phyloP scores from a whole-genome alignment of 92 coral and sea anemone genomes.

The Anthopleura xanthogrammica region DNA sequence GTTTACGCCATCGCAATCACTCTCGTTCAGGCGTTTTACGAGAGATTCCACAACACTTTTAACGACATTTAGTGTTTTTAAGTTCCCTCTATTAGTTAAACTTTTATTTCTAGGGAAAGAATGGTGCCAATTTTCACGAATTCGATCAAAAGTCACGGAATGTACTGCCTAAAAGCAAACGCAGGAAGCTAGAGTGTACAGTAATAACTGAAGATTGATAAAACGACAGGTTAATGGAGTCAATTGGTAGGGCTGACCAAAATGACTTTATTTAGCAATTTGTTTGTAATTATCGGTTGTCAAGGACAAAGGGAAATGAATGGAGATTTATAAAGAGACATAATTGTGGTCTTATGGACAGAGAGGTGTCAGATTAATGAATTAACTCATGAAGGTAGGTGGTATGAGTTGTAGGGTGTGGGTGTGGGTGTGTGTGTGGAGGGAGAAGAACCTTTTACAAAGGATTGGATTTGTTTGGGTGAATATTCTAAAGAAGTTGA shows the following conservation, averaged over 20 bases:
- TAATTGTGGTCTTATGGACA: no score
- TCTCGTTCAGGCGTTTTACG: no score
- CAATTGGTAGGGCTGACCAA: not conserved
- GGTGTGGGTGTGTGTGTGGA: no score
- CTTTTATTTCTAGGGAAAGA: not conserved
- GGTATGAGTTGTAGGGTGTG: no score
- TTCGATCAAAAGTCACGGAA: not conserved
- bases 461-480: no score
- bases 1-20: no score
- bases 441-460: no score
- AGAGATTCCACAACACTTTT: no score
- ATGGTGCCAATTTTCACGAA: not conserved
- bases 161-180: not conserved
- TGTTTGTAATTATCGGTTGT: constrained; percentile 1
- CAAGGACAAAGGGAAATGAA: not conserved
- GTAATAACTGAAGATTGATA: constrained; percentile 1
- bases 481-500: no score
- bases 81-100: not conserved
- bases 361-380: no score
- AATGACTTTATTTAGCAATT: constrained; percentile 1
- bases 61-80: not conserved
- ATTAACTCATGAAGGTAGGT: no score
- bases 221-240: constrained; percentile 1
- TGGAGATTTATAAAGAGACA: not conserved
- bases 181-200: not conserved